phyloP scores from a whole-genome alignment of 1,140 invertebrate genomes.

The Sycobia sp. region DNA sequence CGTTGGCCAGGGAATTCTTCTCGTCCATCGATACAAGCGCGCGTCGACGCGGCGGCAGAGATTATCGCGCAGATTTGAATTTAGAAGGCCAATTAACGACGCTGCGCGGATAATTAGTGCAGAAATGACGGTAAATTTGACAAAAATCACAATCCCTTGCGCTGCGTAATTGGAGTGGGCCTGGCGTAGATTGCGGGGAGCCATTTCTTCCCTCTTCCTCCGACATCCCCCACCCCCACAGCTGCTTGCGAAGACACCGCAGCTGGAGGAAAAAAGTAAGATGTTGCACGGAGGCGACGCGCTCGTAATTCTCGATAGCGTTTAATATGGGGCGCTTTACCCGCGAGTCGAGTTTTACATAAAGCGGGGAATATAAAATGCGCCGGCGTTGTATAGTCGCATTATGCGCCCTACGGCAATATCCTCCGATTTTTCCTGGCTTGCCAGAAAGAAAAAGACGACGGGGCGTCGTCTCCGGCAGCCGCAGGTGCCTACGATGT shows the following conservation, averaged over 20 bases:
- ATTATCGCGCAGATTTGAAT: slow-evolving; percentile 21
- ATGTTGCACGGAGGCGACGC: background rate
- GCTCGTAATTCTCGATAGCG: slow-evolving; percentile 52
- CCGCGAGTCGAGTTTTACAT: slow-evolving; percentile 51
- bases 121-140: slow-evolving; percentile 31
- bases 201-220: too few species aligned
- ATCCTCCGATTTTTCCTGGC: slow-evolving; percentile 46
- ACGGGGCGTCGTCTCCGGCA: slow-evolving; percentile 38
- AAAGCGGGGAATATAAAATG: slow-evolving; percentile 58
- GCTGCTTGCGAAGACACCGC: too few species aligned
- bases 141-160: slow-evolving; percentile 6
- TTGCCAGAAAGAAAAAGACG: slow-evolving; percentile 41
- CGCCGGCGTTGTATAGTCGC: slow-evolving; percentile 52
- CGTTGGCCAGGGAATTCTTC: slow-evolving; percentile 25
- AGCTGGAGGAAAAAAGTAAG: background rate
- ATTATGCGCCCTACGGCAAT: slow-evolving; percentile 54
- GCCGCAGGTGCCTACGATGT: slow-evolving; percentile 57
- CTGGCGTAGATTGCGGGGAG: too few species aligned
- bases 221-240: too few species aligned
- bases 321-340: slow-evolving; percentile 54
- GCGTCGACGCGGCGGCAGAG: background rate
- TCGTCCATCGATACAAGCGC: background rate
- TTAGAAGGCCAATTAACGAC: slow-evolving; percentile 21
- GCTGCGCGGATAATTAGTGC: slow-evolving; percentile 20
- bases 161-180: slow-evolving; percentile 19